Evolutionary conservation across 1,140 invertebrate genomes (phyloP), one percentile per base, ranked within the genome.

Genomic region (Pseudomyrmex flavicornis): DNA sequence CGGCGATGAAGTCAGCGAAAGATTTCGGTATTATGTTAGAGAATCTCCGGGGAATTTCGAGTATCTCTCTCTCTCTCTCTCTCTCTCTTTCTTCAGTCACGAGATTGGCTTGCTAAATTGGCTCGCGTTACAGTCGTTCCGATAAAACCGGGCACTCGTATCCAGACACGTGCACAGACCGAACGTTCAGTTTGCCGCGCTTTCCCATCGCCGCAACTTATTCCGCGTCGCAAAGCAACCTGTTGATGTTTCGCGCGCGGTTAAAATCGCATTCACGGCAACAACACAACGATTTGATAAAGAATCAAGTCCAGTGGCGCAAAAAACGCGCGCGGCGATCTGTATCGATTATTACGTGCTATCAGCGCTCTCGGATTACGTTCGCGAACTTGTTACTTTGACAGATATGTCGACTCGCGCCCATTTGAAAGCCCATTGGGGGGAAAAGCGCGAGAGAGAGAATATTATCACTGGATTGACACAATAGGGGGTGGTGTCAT

Each of bases 211-310:
- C 15, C 13, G 54, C 35, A 35, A 44, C 61, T 76, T 66, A 69
- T 66, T 72, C 54, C 20, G 50, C 66, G 20, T 73, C 59, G 46
- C 52, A 35, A 52, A 48, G 66, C 85, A 86, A 87, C 84, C 85
- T 87, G 85, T 87, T 87, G 85, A 87, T 87, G 84, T 83, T 85
- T 9, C 22, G 26, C 35, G 22, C 26, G 26, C 44, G 0, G 44
- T 44, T 72, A 59, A 72, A 75, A 69, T 70, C 20, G 65, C 72
- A 35, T 35, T 7, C 35, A 35, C 35, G 35, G 35, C 35, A 35
- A 35, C 35, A 7, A 35, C 35, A 35, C 35, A 35, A 35, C 35
- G 5, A 5, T 0, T 35, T 35, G 35, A 48, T n/a, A 61, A 13
- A 17, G n/a, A 52, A 86, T 82, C 66, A 44, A 74, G 5, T 63